Evolutionary conservation across 2,113 vertebrate genomes (phyloP), one percentile per base, ranked within the genome.

Genomic region (Gavialis gangeticus): DNA sequence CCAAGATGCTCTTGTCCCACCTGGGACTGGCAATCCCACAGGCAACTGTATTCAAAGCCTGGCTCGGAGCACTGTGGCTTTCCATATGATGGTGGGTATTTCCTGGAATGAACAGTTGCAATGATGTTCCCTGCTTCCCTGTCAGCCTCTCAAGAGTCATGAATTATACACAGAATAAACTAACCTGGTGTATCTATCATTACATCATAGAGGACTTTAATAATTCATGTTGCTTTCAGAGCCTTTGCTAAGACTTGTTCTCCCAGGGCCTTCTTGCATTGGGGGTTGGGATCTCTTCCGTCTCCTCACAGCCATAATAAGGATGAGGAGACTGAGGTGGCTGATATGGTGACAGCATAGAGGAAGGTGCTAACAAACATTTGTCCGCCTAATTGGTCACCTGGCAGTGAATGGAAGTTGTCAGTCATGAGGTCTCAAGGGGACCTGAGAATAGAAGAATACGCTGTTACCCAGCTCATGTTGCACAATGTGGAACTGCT

Each of bases 161-260:
- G 93, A 98, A 98, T 98, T 98, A 98, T 98, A 97, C 93, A 98
- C 66, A 57, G 92, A 97, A 96, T 92, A 98, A 98, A 97, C 97
- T 97, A 94, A 94, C 92, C 91, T 91, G 93, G 89, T 97, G 97
- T 94, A 96, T 95, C 97, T 97, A 89, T 95, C 96, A 92, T 97
- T 96, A 95, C 96, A 89, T 97, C 97, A 97, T 97, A 97, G 98
- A 97, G 92, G 95, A 91, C 88, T 96, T 98, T 82, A 98, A 98
- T 98, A 98, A 98, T 98, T 98, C 95, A 98, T 96, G 71, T 16
- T 9, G 89, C 93, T 92, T 84, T 91, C 96, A 95, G 94, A 97
- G 94, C 93, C 92, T 78, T 88, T 94, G 78, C 81, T 90, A 92
- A 96, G 92, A 92, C 91, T 90, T 96, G 97, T 93, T 91, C 93